Base-by-base conservation (phyloP, 92 coral and sea anemone genomes). In the Isaurus tuberculatus region DNA sequence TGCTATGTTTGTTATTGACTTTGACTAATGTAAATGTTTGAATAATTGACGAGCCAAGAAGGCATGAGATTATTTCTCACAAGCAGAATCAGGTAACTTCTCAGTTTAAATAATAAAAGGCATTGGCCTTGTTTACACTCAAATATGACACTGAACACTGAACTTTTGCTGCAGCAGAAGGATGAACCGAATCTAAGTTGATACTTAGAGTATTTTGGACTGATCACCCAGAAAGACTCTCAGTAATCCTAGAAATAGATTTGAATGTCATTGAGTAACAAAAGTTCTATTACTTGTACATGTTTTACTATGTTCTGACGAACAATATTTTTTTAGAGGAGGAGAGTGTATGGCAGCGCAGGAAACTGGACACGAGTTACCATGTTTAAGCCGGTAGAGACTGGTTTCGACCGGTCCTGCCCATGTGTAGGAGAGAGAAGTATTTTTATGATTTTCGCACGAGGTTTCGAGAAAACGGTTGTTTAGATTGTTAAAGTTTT, bases 261-360 rank as follows among this genome's bases (percentile, higher is more conserved):
- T 71, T 42, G 32, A 71, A 49, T 48, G 79, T 73, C 79, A 48
- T 49, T 73, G 79, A 48, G 40, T 25, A 44, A 72, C 36, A 26
- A 10, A 31, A 48, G 79, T 73, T 49, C 29, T 72, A 46, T 15
- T 48, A 17, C 49, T 23, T 28, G 53, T 8, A 15, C 5, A 51
- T 51, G 2, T 16, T 60, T 4, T 7, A 22, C 30, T 60, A 23
- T 60, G 31, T 8, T 60, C 0, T 60, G 2, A 27, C 31, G 8
- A 60, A 5, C 66, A 53, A 53, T n/a, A 60, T 23, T 60, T 60
- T 60, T 60, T 60, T 60, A 60, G 66, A 60, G 66, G 66, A 60
- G 66, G 31, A 60, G 30, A 60, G 33, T 60, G 66, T 60, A 60
- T 11, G 33, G 2, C 66, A 60, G 66, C 31, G 66, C 66, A 25